Evolutionary conservation across 1,140 invertebrate species (phyloP), one percentile per base, ranked within the genome.

Genomic region (Drosophila athabasca): DNA sequence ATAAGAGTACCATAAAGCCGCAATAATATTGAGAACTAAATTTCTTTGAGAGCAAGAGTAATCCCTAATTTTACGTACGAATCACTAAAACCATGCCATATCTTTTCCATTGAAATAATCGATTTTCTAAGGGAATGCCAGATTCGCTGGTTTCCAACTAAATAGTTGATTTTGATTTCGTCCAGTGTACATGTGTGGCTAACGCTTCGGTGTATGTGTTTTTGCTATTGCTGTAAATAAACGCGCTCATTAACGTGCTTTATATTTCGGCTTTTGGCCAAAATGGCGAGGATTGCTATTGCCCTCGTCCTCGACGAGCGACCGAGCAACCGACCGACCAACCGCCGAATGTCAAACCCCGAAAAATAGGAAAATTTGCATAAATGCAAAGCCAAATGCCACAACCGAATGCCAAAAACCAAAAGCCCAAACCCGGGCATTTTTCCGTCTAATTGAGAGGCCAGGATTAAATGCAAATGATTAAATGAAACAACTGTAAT

Each of bases 401-500:
- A 66, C 67, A 44, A 57, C 61, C 76, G 66, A 78, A 71, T 50
- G 52, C 57, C 43, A 57, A 57, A 57, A 57, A 29, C 46, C 45
- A 57, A 57, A 62, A 44, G 22, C 49, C 51, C 46, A 65, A 73
- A 52, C 35, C 68, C n/a, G 35, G 76, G 19, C 62, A 46, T 59
- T 62, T 58, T 50, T 52, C 69, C 62, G 55, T 82, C 74, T 87
- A 85, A 85, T 85, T 76, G 83, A 87, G 78, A 76, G 83, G 58
- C 73, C 68, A 76, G 41, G 67, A 87, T 85, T 82, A 85, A 85
- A 85, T 85, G 82, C 78, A 85, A 85, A 85, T 87, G 79, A 81
- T 79, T 81, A 43, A 85, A 88, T 87, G 73, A 85, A 85, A 85
- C 78, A 85, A 78, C 83, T 68, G 82, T 82, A 82, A 85, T 85